Evolutionary conservation across 2,797 vertebrate genomes (phyloP).

Genomic region (Enteromius trimaculatus): DNA sequence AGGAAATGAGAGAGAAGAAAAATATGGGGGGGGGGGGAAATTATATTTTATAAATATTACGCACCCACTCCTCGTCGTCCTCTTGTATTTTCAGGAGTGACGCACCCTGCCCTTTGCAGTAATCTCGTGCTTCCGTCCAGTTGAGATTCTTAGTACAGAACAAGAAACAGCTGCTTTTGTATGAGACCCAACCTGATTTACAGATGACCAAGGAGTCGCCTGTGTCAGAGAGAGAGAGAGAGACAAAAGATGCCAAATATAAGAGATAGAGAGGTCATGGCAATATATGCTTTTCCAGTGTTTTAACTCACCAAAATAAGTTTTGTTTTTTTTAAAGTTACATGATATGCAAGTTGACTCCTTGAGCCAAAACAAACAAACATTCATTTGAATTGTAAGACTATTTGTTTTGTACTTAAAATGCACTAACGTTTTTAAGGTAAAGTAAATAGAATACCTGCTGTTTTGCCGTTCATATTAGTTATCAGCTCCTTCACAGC

Average conservation of each 20-base stretch:
- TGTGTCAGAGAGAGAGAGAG: neutral
- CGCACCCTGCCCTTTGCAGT: slow-evolving; percentile 9
- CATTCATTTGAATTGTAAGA: too few species aligned
- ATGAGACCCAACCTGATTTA: slow-evolving; percentile 12
- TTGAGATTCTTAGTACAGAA: neutral
- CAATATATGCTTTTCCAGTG: neutral
- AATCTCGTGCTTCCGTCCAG: slow-evolving; percentile 33
- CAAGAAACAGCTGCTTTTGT: slow-evolving; percentile 22
- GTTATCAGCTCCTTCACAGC: neutral
- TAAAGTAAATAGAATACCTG: neutral
- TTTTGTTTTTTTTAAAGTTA: neutral
- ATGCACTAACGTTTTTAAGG: neutral
- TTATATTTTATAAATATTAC: neutral
- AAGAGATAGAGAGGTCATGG: neutral
- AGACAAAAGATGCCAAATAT: neutral
- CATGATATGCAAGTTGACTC: neutral
- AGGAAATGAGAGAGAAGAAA: too few species aligned
- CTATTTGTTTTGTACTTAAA: neutral
- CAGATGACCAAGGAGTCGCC: neutral
- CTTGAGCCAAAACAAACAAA: neutral
- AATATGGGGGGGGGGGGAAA: too few species aligned
- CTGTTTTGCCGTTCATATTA: neutral
- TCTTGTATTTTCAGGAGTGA: slow-evolving; percentile 42
- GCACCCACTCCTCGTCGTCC: neutral
- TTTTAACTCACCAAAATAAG: neutral